Conservation (phyloP, 2,113 vertebrate genomes). For the Beaufortia kweichowensis region DNA sequence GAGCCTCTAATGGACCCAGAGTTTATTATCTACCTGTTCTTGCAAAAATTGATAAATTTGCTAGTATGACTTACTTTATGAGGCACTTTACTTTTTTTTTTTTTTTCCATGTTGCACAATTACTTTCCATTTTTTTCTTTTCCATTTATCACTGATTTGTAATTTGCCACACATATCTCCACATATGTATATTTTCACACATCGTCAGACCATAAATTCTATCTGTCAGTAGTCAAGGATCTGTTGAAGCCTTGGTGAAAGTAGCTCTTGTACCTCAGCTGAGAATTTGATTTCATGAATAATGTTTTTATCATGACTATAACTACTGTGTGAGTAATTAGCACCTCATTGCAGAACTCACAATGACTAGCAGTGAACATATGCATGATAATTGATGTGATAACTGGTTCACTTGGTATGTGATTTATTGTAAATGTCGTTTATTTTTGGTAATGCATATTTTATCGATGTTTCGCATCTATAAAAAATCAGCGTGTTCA, state of each 20-base stretch:
- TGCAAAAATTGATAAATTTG: not conserved
- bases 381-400: conserved; percentile 12
- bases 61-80: conserved; percentile 3
- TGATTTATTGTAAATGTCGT: conserved; percentile 1
- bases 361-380: conserved; percentile 8
- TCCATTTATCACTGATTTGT: not conserved
- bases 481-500: not conserved
- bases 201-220: too few relatives aligned
- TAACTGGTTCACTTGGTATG: not conserved
- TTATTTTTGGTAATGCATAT: not conserved
- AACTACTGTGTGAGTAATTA: conserved; percentile 15
- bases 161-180: not conserved
- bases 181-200: not conserved
- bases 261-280: not conserved
- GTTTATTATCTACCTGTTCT: conserved; percentile 7
- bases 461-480: not conserved
- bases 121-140: not conserved
- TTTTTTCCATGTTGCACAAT: not conserved
- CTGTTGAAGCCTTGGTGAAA: not conserved
- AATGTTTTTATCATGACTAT: conserved; percentile 22
- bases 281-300: not conserved
- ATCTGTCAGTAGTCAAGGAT: not conserved
- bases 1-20: conserved; percentile 4
- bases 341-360: not conserved
- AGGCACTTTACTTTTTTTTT: not conserved